Percentiles rank a stretch among this genome's conserved stretches.
Conservation (phyloP, 2,797 vertebrate genomes). For the Acomys russatus region DNA sequence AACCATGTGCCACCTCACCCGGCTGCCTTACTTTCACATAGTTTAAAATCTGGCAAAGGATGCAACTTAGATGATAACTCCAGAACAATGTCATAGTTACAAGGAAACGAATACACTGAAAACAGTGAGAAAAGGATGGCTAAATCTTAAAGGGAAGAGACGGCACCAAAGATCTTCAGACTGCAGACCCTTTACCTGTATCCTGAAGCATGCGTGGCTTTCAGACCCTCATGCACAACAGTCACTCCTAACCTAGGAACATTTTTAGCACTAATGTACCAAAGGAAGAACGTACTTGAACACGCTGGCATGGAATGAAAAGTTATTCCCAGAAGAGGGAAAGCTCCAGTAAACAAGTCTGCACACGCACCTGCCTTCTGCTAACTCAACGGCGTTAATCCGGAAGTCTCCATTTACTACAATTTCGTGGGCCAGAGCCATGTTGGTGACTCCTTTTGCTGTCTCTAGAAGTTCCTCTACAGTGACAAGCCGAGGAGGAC, state of each 20-base stretch:
- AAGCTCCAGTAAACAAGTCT: slow-evolving; percentile 19
- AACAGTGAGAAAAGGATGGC: neutral
- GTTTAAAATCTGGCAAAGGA: slow-evolving; percentile 35
- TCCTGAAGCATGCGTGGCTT: neutral
- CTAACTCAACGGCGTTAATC: slow-evolving; percentile 93
- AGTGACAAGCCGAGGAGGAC: slow-evolving; percentile 93
- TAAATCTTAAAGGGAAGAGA: neutral
- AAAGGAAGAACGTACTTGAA: slow-evolving; percentile 45
- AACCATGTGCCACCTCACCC: neutral
- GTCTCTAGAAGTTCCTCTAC: slow-evolving; percentile 96
- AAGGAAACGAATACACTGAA: neutral
- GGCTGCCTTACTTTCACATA: neutral
- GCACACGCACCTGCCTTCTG: slow-evolving; percentile 93
- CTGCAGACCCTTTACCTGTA: neutral
- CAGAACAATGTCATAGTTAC: neutral
- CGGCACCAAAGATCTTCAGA: neutral
- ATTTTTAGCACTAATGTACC: slow-evolving; percentile 38
- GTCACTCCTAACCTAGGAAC: neutral
- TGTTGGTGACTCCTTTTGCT: slow-evolving; percentile 96
- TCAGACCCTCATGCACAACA: slow-evolving; percentile 15
- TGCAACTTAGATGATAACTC: neutral
- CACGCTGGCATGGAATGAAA: neutral
- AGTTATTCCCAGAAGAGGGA: neutral
- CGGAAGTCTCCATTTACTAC: slow-evolving; percentile 94
- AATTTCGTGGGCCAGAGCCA: slow-evolving; percentile 98